phyloP scores from a whole-genome alignment of 1,140 invertebrate species.

The Amphibalanus amphitrite region DNA sequence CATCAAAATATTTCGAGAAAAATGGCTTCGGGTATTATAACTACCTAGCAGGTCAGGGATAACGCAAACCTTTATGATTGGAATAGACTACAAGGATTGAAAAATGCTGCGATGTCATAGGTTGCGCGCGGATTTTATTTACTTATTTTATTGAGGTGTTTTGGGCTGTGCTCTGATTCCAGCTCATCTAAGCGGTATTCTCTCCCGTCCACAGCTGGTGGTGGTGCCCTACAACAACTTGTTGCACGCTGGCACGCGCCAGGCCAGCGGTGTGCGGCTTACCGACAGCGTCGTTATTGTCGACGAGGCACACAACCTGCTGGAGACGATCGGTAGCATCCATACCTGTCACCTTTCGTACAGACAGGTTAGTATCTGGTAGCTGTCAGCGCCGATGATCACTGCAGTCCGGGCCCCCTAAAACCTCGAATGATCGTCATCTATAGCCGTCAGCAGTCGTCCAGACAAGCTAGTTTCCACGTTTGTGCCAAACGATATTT shows the following conservation, averaged over 20 bases:
- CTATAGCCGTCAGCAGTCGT: too few species aligned
- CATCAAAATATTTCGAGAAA: too few species aligned
- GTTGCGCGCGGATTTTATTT: not conserved
- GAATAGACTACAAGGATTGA: too few species aligned
- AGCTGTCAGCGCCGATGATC: not conserved
- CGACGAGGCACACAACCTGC: conserved; percentile 93
- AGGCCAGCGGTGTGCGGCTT: conserved; percentile 63
- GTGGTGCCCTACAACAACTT: conserved; percentile 74
- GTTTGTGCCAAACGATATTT: too few species aligned
- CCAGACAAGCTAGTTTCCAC: not conserved
- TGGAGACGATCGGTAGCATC: conserved; percentile 75
- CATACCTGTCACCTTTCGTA: conserved; percentile 54
- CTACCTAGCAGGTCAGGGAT: too few species aligned
- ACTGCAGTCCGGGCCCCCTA: too few species aligned
- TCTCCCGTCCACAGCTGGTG: conserved; percentile 33
- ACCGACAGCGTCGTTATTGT: conserved; percentile 75
- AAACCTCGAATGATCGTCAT: not conserved
- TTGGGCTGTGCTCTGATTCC: too few species aligned
- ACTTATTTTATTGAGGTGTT: not conserved
- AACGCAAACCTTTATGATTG: too few species aligned
- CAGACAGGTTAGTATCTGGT: conserved; percentile 31
- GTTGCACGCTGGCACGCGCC: conserved; percentile 66
- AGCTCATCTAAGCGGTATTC: not conserved
- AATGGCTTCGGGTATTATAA: too few species aligned
- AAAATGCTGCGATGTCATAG: too few species aligned